Evolutionary conservation across 2,888 invertebrate species (phyloP).

Genomic region (Morinoia aosen): DNA sequence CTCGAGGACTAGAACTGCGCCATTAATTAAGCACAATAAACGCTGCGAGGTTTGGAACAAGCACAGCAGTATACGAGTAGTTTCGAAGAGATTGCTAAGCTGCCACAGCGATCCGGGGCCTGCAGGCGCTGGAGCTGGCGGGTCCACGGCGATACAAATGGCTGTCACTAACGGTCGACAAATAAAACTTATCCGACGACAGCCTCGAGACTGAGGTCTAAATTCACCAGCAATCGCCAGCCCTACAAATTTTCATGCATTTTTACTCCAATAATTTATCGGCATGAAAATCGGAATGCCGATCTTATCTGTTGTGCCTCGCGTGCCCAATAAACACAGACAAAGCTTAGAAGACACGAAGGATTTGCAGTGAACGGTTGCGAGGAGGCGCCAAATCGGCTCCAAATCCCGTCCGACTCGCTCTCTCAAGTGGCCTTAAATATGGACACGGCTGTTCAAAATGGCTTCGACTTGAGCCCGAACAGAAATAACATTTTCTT

Average conservation of each 20-base stretch:
- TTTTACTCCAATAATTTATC: conserved; percentile 5
- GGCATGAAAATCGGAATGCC: background rate
- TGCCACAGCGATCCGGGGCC: background rate
- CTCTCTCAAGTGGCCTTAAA: conserved; percentile 42
- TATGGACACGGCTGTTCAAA: conserved; percentile 43
- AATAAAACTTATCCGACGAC: conserved; percentile 46
- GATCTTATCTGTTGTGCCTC: conserved; percentile 22
- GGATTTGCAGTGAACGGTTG: conserved; percentile 25
- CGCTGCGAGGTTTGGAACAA: background rate
- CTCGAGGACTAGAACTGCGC: no score
- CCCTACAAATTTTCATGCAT: conserved; percentile 26
- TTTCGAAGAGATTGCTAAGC: background rate
- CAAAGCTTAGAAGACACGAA: conserved; percentile 33
- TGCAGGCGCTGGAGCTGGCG: background rate
- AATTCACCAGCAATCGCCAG: background rate
- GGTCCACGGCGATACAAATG: conserved; percentile 18
- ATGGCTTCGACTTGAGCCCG: conserved; percentile 43
- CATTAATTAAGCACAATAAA: background rate
- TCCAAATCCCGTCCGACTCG: conserved; percentile 34
- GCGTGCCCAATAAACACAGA: conserved; percentile 2
- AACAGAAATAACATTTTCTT: conserved; percentile 33
- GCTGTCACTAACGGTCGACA: conserved; percentile 45
- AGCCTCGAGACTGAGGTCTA: conserved; percentile 33
- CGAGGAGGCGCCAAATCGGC: conserved; percentile 28
- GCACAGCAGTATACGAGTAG: background rate